Conservation (phyloP, 2,797 vertebrate species). For the Xenentodon cancila region DNA sequence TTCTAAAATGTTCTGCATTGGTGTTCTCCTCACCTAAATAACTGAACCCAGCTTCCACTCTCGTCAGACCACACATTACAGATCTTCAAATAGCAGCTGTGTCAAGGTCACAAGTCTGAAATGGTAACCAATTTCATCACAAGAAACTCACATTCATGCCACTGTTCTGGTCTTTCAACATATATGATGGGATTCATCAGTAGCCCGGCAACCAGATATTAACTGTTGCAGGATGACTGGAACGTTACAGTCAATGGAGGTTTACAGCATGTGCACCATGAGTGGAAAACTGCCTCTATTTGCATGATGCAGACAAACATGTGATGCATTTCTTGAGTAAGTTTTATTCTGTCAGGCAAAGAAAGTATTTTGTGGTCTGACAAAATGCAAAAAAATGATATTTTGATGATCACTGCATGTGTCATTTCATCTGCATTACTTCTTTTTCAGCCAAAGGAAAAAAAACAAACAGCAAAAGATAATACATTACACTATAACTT, state of each 20-base stretch:
- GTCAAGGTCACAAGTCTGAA: conserved; percentile 57
- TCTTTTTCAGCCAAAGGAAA: too few relatives aligned
- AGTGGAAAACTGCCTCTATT: conserved; percentile 2
- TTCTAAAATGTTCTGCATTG: background rate
- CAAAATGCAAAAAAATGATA: too few relatives aligned
- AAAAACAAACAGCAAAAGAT: background rate
- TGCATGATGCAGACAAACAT: conserved; percentile 4
- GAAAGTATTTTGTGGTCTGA: background rate
- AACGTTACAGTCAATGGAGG: background rate
- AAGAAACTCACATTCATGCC: conserved; percentile 6
- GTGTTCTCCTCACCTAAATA: too few relatives aligned
- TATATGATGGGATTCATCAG: conserved; percentile 15
- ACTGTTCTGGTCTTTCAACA: conserved; percentile 19
- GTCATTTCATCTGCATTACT: too few relatives aligned
- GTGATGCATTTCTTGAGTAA: background rate
- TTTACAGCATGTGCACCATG: background rate
- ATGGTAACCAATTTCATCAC: conserved; percentile 42
- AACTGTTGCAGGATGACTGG: conserved; percentile 16
- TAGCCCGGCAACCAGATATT: conserved; percentile 7
- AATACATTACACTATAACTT: conserved; percentile 4
- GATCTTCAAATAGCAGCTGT: conserved; percentile 53
- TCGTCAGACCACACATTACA: conserved; percentile 30
- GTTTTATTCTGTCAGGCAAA: conserved; percentile 22
- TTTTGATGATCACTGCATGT: too few relatives aligned
- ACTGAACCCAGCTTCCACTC: background rate